phyloP scores from a whole-genome alignment of 2,113 vertebrate species.

The Trogon surrucura region DNA sequence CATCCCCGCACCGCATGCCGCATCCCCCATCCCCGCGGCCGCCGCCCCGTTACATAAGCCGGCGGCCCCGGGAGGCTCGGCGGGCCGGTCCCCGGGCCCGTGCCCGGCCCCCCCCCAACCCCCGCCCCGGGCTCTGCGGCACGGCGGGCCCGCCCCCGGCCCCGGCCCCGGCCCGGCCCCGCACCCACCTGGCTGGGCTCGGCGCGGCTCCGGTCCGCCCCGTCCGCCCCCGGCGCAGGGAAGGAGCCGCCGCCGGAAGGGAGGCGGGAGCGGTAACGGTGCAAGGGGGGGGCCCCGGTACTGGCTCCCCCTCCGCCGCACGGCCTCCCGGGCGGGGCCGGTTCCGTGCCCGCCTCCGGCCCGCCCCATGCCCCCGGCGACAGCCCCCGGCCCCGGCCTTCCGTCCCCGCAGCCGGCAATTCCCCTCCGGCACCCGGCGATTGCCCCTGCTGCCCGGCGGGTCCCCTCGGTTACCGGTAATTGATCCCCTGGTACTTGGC shows the following conservation, averaged over 20 bases:
- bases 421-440: not conserved
- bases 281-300: not conserved
- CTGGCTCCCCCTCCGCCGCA: slow-evolving; percentile 20
- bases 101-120: too few relatives aligned
- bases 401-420: not conserved
- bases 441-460: not conserved
- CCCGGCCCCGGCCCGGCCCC: too few relatives aligned
- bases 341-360: not conserved
- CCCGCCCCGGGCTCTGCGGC: too few relatives aligned
- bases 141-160: too few relatives aligned
- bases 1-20: not conserved
- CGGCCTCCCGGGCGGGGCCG: slow-evolving; percentile 15
- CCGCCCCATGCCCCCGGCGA: not conserved
- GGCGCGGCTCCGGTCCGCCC: too few relatives aligned
- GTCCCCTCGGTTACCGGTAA: not conserved
- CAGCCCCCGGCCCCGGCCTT: not conserved
- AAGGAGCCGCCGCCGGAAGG: slow-evolving; percentile 26
- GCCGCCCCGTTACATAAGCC: slow-evolving; percentile 60
- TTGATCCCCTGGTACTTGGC: not conserved
- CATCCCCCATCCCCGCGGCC: slow-evolving; percentile 31
- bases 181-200: too few relatives aligned
- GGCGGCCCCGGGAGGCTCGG: too few relatives aligned
- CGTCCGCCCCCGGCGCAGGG: too few relatives aligned
- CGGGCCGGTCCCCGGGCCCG: too few relatives aligned
- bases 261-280: not conserved